These are phyloP conservation scores for Horisme vitalbata DNA, from an alignment of 2,888 invertebrate species.

Conservation along the genomic window DNA sequence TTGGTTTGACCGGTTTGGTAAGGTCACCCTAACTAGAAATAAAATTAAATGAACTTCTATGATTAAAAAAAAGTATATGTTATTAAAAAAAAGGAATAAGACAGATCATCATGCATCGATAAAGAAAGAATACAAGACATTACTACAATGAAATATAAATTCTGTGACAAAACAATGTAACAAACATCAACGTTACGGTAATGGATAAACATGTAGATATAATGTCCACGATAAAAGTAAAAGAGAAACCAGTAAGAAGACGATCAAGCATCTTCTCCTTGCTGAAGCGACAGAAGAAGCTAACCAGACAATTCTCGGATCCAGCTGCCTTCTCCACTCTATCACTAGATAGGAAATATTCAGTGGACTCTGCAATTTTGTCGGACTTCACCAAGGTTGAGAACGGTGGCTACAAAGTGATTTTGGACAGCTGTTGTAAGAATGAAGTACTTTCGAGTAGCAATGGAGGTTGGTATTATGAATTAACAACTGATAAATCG, in stretches of 20 bases:
- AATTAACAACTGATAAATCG: not conserved
- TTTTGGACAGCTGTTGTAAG: conserved; percentile 41
- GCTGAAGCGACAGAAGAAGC: conserved; percentile 60
- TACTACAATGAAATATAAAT: no score
- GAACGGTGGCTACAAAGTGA: conserved; percentile 42
- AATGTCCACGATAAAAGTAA: conserved; percentile 47
- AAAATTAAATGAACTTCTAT: no score
- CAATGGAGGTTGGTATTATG: conserved; percentile 54
- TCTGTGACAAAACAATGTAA: no score
- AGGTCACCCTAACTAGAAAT: no score
- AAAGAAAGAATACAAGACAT: no score
- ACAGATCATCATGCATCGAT: no score
- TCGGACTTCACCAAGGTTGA: conserved; percentile 52
- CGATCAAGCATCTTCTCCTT: conserved; percentile 69
- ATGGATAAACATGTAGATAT: no score
- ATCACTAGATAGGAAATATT: conserved; percentile 55
- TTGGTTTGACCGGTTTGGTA: no score
- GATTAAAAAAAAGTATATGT: no score
- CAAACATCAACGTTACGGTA: no score
- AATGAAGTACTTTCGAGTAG: conserved; percentile 41
- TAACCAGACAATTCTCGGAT: conserved; percentile 62
- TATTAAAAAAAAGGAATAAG: no score
- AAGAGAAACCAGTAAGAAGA: conserved; percentile 55
- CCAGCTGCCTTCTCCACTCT: conserved; percentile 44
- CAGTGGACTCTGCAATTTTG: conserved; percentile 66